These are phyloP conservation scores for Lytechinus variegatus DNA, from an alignment of 35 echinoderm and acorn worm species.

Conservation along the genomic window DNA sequence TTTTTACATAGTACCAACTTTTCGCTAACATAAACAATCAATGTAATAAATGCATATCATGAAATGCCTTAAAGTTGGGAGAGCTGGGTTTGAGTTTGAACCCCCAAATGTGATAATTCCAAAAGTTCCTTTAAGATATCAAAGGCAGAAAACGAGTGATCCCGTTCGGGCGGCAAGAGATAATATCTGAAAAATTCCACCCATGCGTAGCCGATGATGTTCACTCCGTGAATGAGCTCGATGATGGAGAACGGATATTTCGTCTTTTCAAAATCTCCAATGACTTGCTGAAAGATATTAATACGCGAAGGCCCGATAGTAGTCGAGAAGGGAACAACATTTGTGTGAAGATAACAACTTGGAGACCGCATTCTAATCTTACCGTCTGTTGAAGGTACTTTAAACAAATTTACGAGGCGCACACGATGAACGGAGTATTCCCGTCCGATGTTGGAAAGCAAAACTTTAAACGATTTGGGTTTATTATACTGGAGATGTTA, in stretches of 20 bases:
- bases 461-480: no score
- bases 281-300: constrained; percentile 2
- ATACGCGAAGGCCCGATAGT: not conserved
- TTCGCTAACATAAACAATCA: not conserved
- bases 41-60: not conserved
- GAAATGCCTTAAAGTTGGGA: not conserved
- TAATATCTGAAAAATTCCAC: constrained; percentile 14
- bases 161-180: not conserved
- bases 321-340: not conserved
- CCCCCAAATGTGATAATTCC: not conserved
- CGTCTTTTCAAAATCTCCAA: not conserved
- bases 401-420: not conserved
- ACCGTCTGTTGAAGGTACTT: not conserved
- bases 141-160: not conserved
- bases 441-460: no score
- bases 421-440: not conserved
- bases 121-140: not conserved
- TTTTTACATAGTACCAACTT: not conserved
- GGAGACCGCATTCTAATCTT: not conserved
- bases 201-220: constrained; percentile 7
- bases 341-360: not conserved
- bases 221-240: not conserved
- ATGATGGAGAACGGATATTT: not conserved
- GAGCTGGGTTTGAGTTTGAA: not conserved
- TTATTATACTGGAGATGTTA: no score